Conservation (phyloP, 1,140 invertebrate genomes). For the Lasaia peninsularis region DNA sequence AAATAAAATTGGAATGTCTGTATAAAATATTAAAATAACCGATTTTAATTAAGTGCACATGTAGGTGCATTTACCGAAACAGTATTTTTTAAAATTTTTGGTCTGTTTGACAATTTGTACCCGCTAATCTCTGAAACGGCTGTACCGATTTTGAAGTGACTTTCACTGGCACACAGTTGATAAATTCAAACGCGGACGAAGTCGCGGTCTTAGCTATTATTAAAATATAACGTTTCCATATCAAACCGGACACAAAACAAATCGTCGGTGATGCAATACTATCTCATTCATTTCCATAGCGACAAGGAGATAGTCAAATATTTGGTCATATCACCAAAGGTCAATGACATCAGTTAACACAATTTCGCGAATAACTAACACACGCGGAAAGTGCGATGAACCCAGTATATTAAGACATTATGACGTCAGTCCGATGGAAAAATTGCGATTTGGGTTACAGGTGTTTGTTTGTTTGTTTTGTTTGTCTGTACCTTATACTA, state of each 20-base stretch:
- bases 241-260: slow-evolving; percentile 1
- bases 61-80: too few relatives aligned
- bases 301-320: slow-evolving; percentile 8
- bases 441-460: slow-evolving; percentile 21
- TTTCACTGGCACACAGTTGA: too few relatives aligned
- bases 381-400: slow-evolving; percentile 12
- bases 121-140: too few relatives aligned
- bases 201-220: too few relatives aligned
- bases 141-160: too few relatives aligned
- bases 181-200: too few relatives aligned
- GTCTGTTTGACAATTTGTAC: too few relatives aligned
- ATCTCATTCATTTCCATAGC: not conserved
- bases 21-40: too few relatives aligned
- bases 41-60: too few relatives aligned
- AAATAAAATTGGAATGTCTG: too few relatives aligned
- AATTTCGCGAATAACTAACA: slow-evolving; percentile 30
- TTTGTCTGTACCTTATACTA: not conserved
- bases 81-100: too few relatives aligned
- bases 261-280: not conserved
- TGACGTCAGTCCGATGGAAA: slow-evolving; percentile 17
- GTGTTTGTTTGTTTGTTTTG: slow-evolving; percentile 12
- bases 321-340: slow-evolving; percentile 16
- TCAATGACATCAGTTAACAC: slow-evolving; percentile 37
- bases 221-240: slow-evolving; percentile 11
- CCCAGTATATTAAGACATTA: slow-evolving; percentile 20